These are phyloP conservation scores for Glandiceps talaboti DNA, from an alignment of 53 echinoderm and acorn worm genomes.

Conservation along the genomic window DNA sequence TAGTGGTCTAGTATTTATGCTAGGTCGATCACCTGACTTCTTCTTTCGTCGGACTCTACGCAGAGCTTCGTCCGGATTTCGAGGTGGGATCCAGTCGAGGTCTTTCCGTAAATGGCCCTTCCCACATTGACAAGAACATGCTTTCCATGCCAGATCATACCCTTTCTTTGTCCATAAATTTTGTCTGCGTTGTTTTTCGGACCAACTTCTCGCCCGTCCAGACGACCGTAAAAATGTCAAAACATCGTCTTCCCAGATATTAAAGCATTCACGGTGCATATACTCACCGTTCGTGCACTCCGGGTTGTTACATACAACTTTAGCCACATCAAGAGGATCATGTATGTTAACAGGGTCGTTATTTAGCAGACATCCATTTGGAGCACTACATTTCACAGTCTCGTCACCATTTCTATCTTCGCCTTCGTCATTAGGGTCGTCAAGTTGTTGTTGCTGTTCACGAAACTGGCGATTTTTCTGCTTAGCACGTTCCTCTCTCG, in stretches of 20 bases:
- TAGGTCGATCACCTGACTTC: constrained; percentile 95
- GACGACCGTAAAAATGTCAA: constrained; percentile 87
- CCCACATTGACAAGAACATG: constrained; percentile 86
- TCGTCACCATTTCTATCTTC: constrained; percentile 23
- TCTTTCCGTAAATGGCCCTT: constrained; percentile 98
- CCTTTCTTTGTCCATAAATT: constrained; percentile 99
- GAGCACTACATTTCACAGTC: constrained; percentile 60
- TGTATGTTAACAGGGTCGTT: constrained; percentile 58
- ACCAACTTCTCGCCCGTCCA: constrained; percentile 94
- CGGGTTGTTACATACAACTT: constrained; percentile 94
- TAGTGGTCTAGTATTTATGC: constrained; percentile 20
- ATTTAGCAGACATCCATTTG: constrained; percentile 48
- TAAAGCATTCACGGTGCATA: constrained; percentile 93
- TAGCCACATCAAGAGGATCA: constrained; percentile 78
- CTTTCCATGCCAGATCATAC: constrained; percentile 98
- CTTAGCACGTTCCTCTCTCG: constrained; percentile 74
- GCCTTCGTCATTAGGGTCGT: constrained; percentile 31
- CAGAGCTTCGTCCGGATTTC: constrained; percentile 40
- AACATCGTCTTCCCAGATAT: constrained; percentile 87
- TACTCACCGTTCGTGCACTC: constrained; percentile 61
- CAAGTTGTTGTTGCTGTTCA: constrained; percentile 29
- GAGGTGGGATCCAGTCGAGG: constrained; percentile 93
- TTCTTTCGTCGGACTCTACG: constrained; percentile 56
- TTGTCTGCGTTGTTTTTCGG: constrained; percentile 94
- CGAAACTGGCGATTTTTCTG: constrained; percentile 81